Percentiles rank a stretch among this genome's conserved stretches.
These are phyloP conservation scores for Lacanobia wlatinum DNA, from an alignment of 2,888 invertebrate species.

Conservation along the genomic window DNA sequence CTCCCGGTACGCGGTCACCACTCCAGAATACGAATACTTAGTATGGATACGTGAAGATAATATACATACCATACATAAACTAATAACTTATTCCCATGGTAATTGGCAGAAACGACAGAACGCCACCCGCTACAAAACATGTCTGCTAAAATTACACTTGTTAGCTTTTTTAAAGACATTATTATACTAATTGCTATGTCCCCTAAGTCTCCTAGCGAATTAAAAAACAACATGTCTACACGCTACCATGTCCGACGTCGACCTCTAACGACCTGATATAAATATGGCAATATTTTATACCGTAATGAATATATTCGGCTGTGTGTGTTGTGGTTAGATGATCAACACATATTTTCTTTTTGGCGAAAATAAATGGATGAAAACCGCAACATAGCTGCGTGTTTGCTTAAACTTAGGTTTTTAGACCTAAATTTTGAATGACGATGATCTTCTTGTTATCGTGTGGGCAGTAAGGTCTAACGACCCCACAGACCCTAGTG, in stretches of 20 bases:
- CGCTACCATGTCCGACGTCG: constrained; percentile 19
- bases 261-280: constrained; percentile 29
- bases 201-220: constrained; percentile 26
- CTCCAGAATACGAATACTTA: too few relatives aligned
- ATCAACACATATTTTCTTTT: constrained; percentile 28
- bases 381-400: not conserved
- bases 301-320: constrained; percentile 20
- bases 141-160: not conserved
- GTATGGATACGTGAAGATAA: too few relatives aligned
- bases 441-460: too few relatives aligned
- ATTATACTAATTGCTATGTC: constrained; percentile 26
- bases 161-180: constrained; percentile 33
- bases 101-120: too few relatives aligned
- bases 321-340: constrained; percentile 25
- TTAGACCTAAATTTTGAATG: too few relatives aligned
- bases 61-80: too few relatives aligned
- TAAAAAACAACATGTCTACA: constrained; percentile 21
- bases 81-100: too few relatives aligned
- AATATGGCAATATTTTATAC: constrained; percentile 35
- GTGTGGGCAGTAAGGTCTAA: too few relatives aligned
- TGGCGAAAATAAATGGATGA: constrained; percentile 10
- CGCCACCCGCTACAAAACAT: not conserved
- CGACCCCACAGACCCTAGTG: too few relatives aligned
- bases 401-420: not conserved
- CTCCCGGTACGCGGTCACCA: too few relatives aligned